Conservation (phyloP, 2,113 vertebrate genomes). For the Vulpes ferrilata region DNA sequence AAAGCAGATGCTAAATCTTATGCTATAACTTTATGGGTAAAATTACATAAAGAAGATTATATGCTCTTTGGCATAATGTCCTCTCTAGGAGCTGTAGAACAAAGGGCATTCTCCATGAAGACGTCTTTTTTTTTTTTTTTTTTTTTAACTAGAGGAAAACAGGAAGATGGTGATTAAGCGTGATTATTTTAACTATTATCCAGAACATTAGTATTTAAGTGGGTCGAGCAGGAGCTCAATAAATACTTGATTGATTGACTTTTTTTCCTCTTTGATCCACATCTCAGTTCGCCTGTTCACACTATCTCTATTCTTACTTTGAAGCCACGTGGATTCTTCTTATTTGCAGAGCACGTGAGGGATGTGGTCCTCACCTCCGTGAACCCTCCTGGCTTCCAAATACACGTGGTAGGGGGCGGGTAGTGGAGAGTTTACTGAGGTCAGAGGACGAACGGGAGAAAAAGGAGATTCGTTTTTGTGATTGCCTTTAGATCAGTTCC, state of each 20-base stretch:
- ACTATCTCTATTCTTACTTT: background rate
- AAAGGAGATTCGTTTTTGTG: background rate
- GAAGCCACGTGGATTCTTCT: background rate
- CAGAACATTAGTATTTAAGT: background rate
- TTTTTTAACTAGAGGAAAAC: conserved; percentile 40
- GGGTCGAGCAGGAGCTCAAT: background rate
- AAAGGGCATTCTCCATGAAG: conserved; percentile 56
- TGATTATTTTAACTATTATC: conserved; percentile 27
- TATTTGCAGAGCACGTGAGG: background rate
- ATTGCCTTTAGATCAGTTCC: background rate
- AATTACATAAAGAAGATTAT: conserved; percentile 77
- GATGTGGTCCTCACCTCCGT: fast-evolving
- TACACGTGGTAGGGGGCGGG: background rate
- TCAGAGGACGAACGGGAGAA: background rate
- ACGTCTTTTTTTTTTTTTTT: conserved; percentile 52
- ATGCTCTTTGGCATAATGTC: conserved; percentile 53
- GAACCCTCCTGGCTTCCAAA: background rate
- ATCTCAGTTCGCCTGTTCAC: background rate
- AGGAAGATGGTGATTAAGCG: conserved; percentile 32
- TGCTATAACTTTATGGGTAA: conserved; percentile 70
- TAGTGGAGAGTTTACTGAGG: background rate
- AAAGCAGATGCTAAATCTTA: conserved; percentile 80
- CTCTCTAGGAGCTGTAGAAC: conserved; percentile 57
- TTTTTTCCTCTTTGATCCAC: background rate
- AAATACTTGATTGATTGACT: background rate